phyloP scores from a whole-genome alignment of 2,888 invertebrate species.

The Dichetophora obliterata region DNA sequence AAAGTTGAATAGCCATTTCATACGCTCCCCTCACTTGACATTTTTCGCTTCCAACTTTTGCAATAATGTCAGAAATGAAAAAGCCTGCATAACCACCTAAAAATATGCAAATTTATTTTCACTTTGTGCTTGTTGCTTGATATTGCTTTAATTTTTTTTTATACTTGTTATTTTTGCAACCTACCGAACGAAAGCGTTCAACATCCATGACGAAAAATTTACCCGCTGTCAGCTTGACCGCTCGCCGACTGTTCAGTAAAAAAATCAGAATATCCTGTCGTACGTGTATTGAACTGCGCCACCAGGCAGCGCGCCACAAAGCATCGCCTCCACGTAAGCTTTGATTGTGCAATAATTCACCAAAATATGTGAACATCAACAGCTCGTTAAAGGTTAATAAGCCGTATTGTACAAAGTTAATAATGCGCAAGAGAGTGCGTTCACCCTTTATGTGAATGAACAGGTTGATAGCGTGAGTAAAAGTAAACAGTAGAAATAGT shows the following conservation, averaged over 20 bases:
- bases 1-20: no score
- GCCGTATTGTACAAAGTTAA: constrained; percentile 63
- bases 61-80: constrained; percentile 64
- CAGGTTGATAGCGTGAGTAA: background rate
- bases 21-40: background rate
- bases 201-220: constrained; percentile 66
- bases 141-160: background rate
- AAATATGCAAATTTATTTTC: constrained; percentile 11
- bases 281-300: constrained; percentile 54
- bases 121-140: background rate
- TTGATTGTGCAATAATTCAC: constrained; percentile 60
- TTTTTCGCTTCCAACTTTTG: constrained; percentile 65
- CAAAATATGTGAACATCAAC: constrained; percentile 64
- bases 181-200: constrained; percentile 59
- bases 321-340: constrained; percentile 63
- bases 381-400: constrained; percentile 60
- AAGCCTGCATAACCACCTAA: constrained; percentile 64
- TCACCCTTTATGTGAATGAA: constrained; percentile 42
- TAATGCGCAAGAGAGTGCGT: constrained; percentile 53
- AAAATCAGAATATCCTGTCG: constrained; percentile 62
- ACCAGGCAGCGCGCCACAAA: constrained; percentile 62
- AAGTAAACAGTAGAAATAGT: background rate
- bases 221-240: constrained; percentile 62
- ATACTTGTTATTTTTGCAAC: background rate
- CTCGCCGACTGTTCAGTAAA: constrained; percentile 57